These are phyloP conservation scores for Trogon melanurus DNA, from an alignment of 2,113 vertebrate species.

Conservation along the genomic window DNA sequence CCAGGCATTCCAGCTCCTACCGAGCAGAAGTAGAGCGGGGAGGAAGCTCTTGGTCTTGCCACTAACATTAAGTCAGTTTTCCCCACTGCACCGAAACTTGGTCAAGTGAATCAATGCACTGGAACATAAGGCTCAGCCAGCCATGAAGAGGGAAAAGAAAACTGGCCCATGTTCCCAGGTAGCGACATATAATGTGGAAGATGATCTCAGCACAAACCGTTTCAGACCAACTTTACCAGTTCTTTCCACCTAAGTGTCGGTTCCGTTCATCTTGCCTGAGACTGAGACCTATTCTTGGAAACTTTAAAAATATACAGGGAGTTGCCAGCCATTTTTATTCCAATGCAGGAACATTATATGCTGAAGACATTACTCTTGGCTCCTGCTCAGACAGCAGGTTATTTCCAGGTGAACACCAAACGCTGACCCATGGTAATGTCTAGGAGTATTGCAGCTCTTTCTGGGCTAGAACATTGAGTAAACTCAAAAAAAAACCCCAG, in stretches of 20 bases:
- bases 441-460: background rate
- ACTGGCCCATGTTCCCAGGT: background rate
- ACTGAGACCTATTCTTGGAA: slow-evolving; percentile 64
- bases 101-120: background rate
- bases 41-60: background rate
- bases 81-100: background rate
- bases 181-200: background rate
- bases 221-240: slow-evolving; percentile 50
- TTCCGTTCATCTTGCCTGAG: slow-evolving; percentile 54
- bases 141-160: background rate
- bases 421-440: background rate
- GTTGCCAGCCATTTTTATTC: slow-evolving; percentile 44
- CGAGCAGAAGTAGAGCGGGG: background rate
- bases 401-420: background rate
- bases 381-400: background rate
- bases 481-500: background rate
- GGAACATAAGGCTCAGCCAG: background rate
- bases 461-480: background rate
- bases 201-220: slow-evolving; percentile 21
- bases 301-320: slow-evolving; percentile 62
- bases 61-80: background rate
- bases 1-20: background rate
- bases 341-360: background rate
- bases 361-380: background rate
- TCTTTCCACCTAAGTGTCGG: slow-evolving; percentile 52